These are phyloP conservation scores for Sinocyclocheilus anshuiensis DNA, from an alignment of 2,113 vertebrate genomes.

Conservation along the genomic window DNA sequence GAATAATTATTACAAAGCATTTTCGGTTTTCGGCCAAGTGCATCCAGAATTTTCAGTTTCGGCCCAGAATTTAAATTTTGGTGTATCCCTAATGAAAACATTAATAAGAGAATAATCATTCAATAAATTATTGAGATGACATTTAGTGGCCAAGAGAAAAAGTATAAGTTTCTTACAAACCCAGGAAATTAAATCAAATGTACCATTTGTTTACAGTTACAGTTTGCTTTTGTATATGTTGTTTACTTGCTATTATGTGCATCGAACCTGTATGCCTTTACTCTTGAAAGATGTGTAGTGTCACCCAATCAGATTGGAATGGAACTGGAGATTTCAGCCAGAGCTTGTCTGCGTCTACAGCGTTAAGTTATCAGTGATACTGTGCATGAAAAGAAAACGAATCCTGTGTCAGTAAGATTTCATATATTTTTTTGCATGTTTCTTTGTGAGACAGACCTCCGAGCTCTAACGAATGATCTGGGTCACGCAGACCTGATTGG, in stretches of 20 bases:
- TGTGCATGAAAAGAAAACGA: background rate
- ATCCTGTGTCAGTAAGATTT: background rate
- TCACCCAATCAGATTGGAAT: background rate
- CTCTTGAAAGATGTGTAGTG: background rate
- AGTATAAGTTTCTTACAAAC: no score
- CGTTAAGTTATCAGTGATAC: background rate
- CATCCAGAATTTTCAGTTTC: no score
- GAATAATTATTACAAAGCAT: no score
- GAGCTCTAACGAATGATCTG: conserved; percentile 61
- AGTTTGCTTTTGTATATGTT: no score
- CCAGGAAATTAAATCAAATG: background rate
- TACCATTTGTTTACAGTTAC: background rate
- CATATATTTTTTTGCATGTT: conserved; percentile 5
- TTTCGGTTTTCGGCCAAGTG: no score
- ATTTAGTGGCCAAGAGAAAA: no score
- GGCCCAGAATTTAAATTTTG: no score
- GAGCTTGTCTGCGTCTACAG: background rate
- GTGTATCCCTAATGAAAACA: no score
- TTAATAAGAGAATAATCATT: no score
- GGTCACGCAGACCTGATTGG: conserved; percentile 71
- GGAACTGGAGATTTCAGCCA: background rate
- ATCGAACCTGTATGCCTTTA: background rate
- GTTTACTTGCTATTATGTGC: background rate
- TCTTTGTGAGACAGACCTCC: background rate
- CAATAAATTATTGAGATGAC: no score